Evolutionary conservation across 1,140 invertebrate genomes (phyloP).

Genomic region (Cephus cinctus): DNA sequence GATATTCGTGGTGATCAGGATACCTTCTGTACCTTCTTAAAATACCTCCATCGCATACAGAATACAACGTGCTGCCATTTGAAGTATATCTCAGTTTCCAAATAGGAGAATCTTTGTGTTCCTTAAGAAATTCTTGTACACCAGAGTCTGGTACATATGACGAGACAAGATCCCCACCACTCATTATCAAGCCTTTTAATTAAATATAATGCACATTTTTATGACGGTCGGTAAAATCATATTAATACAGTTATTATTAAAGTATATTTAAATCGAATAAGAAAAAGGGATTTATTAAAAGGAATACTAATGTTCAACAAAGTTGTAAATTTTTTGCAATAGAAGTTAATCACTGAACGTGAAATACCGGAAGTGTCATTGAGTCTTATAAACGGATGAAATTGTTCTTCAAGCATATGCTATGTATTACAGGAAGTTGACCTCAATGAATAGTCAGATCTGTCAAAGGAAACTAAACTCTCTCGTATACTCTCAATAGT

Average conservation of each 20-base stretch:
- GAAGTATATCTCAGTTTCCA: constrained; percentile 57
- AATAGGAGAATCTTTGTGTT: constrained; percentile 50
- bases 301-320: no score
- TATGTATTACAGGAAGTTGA: no score
- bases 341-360: constrained; percentile 3
- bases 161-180: constrained; percentile 55
- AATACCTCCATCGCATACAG: constrained; percentile 55
- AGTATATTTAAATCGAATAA: not conserved
- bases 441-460: no score
- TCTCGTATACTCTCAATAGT: no score
- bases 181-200: constrained; percentile 50
- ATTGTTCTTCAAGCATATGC: no score
- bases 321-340: not conserved
- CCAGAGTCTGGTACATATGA: constrained; percentile 55
- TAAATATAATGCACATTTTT: not conserved
- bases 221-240: no score
- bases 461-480: no score
- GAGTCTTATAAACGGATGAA: no score
- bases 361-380: no score
- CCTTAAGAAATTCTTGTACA: constrained; percentile 50
- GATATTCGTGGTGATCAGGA: constrained; percentile 55
- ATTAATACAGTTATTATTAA: no score
- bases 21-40: constrained; percentile 54
- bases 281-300: not conserved
- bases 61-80: constrained; percentile 55